Conservation (phyloP, 2,888 invertebrate species). For the Drosophila mayaguana region DNA sequence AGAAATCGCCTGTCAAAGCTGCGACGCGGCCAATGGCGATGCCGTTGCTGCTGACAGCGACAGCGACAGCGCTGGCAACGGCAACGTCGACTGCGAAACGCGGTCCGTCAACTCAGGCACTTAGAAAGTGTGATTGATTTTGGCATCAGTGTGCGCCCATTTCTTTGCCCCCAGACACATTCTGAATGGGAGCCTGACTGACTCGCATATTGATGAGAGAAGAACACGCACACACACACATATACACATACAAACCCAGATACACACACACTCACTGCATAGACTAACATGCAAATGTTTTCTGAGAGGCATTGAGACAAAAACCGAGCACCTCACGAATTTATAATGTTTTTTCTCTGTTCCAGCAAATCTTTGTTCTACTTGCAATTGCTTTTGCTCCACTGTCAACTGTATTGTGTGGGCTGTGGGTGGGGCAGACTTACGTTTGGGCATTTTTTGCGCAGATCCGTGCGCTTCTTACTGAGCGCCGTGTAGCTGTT, state of each 20-base stretch:
- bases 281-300: conserved; percentile 9
- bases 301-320: not conserved
- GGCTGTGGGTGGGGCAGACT: conserved; percentile 26
- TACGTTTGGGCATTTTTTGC: conserved; percentile 77
- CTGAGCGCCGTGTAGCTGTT: conserved; percentile 70
- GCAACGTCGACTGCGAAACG: conserved; percentile 37
- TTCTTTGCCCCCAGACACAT: conserved; percentile 68
- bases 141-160: conserved; percentile 77
- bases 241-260: no score
- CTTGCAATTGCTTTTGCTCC: not conserved
- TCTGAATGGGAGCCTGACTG: conserved; percentile 67
- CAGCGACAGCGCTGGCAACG: conserved; percentile 8
- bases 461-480: conserved; percentile 75
- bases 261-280: not conserved
- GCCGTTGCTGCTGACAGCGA: conserved; percentile 16
- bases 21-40: conserved; percentile 29
- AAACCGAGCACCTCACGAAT: not conserved
- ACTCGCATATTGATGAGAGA: conserved; percentile 65
- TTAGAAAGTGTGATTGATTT: conserved; percentile 83
- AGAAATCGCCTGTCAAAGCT: conserved; percentile 33
- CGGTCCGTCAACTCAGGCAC: conserved; percentile 44
- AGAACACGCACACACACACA: conserved; percentile 20
- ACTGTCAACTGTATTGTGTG: not conserved
- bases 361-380: not conserved
- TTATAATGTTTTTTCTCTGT: not conserved